These are phyloP conservation scores for Varanus salvator DNA, from an alignment of 2,113 vertebrate genomes.

Conservation along the genomic window DNA sequence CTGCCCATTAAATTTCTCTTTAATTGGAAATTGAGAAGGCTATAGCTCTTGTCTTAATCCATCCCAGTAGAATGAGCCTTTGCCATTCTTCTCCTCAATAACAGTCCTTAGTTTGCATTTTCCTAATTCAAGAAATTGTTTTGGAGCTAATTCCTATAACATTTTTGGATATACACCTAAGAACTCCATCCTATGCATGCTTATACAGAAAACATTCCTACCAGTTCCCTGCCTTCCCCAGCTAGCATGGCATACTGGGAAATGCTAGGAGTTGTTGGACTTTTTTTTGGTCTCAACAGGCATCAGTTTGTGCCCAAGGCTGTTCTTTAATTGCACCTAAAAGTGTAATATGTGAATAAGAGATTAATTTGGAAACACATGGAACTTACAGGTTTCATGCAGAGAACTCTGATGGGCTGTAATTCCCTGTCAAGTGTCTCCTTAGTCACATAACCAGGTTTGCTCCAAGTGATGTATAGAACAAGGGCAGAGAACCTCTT, in stretches of 20 bases:
- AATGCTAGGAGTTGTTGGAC: too few relatives aligned
- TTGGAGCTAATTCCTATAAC: neutral
- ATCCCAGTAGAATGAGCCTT: neutral
- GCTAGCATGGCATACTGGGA: too few relatives aligned
- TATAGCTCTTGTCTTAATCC: slow-evolving; percentile 13
- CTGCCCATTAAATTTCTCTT: neutral
- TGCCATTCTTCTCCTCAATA: neutral
- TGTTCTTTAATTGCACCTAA: neutral
- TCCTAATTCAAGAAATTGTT: neutral
- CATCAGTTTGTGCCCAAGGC: neutral
- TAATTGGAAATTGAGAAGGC: neutral
- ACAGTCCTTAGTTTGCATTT: neutral
- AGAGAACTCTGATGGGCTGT: neutral
- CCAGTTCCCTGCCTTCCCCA: too few relatives aligned
- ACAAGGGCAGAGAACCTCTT: too few relatives aligned
- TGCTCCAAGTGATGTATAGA: neutral
- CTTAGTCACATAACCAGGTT: neutral
- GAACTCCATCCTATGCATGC: too few relatives aligned
- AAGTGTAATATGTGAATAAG: neutral
- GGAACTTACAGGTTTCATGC: neutral
- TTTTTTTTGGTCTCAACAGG: too few relatives aligned
- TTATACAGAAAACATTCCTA: too few relatives aligned
- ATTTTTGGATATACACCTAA: neutral
- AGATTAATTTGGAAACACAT: neutral
- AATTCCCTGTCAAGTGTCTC: neutral